phyloP scores from a whole-genome alignment of 2,113 vertebrate genomes.

The Clarias magur region DNA sequence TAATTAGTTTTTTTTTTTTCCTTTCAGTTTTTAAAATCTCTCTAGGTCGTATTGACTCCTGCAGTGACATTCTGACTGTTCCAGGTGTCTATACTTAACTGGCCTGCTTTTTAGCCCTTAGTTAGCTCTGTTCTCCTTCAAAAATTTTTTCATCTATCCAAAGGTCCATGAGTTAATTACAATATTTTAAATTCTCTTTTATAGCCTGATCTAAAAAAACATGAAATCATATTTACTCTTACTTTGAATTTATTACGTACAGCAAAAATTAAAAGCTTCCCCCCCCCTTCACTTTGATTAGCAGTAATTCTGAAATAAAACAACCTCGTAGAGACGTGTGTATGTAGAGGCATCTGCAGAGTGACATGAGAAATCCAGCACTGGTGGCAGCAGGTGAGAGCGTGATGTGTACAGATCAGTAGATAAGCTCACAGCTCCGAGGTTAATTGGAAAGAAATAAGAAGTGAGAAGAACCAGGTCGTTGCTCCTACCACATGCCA shows the following conservation, averaged over 20 bases:
- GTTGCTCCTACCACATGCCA: slow-evolving; percentile 40
- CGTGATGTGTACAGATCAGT: slow-evolving; percentile 34
- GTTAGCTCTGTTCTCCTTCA: slow-evolving; percentile 38
- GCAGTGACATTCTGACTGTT: slow-evolving; percentile 18
- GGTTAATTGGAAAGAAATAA: slow-evolving; percentile 54
- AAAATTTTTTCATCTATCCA: no score
- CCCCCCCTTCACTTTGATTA: background rate
- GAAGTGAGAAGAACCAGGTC: slow-evolving; percentile 38
- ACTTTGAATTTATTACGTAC: background rate
- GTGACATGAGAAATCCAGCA: background rate
- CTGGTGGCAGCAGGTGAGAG: slow-evolving; percentile 37
- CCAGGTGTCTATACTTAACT: slow-evolving; percentile 21
- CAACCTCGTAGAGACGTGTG: background rate
- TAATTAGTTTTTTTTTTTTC: background rate
- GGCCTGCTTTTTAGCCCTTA: slow-evolving; percentile 33
- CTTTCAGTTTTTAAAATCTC: background rate
- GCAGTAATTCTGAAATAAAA: background rate
- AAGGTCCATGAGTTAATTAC: background rate
- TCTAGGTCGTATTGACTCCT: background rate
- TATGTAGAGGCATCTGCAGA: background rate
- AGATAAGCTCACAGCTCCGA: slow-evolving; percentile 33
- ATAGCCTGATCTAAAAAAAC: background rate
- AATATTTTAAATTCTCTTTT: background rate
- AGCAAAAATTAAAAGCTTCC: no score
- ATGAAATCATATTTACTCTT: background rate